phyloP scores from a whole-genome alignment of 2,113 vertebrate species.

The Aythya baeri region DNA sequence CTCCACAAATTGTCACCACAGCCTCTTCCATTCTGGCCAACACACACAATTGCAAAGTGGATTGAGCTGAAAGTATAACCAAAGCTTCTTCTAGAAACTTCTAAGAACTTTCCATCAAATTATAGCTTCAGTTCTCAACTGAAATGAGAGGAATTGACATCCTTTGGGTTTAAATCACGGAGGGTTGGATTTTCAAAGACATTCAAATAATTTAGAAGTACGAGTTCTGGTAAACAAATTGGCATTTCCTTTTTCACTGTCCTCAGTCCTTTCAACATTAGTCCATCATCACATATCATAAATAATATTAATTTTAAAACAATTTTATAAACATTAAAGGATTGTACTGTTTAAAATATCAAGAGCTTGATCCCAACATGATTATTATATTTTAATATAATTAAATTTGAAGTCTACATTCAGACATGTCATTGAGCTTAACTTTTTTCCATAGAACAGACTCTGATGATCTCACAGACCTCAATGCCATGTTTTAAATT shows the following conservation, averaged over 20 bases:
- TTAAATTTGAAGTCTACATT: not conserved
- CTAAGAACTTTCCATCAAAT: not conserved
- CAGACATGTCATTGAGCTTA: not conserved
- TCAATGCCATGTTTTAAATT: not conserved
- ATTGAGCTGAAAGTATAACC: not conserved
- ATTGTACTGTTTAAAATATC: not conserved
- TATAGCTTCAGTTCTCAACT: not conserved
- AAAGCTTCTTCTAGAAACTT: not conserved
- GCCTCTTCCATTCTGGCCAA: not conserved
- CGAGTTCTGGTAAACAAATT: not conserved
- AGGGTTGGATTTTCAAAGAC: not conserved
- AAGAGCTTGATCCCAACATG: not conserved
- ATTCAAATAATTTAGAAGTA: not conserved
- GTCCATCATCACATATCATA: not conserved
- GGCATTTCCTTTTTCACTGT: not conserved
- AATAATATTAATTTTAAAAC: not conserved
- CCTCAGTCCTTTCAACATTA: not conserved
- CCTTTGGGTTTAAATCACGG: not conserved
- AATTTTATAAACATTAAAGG: not conserved
- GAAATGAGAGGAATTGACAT: not conserved
- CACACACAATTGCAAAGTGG: not conserved
- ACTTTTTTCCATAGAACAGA: not conserved
- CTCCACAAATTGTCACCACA: not conserved
- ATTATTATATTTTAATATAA: not conserved
- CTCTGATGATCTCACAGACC: not conserved